Base-by-base conservation (phyloP, 2,888 invertebrate species). In the Yponomeuta sedellus region DNA sequence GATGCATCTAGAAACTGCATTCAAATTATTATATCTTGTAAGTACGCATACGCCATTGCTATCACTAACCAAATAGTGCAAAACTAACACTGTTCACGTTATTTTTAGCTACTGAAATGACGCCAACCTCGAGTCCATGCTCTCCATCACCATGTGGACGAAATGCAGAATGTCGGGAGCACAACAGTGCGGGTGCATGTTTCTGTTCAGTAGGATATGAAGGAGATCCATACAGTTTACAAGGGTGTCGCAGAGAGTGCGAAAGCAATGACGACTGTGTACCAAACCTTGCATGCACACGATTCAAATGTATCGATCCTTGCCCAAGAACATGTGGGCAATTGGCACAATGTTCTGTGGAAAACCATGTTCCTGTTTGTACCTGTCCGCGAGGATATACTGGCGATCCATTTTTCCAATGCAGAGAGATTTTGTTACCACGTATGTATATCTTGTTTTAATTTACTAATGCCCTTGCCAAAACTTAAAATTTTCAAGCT, bases 141-240 rank as follows among this genome's bases (percentile, higher is more conserved):
- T 92, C 92, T 66, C 96, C 96, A 64, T 95, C 96, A 67, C 97
- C 97, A 1, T 97, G 97, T 77, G 97, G 97, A 57, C 95, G 95
- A 6, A 96, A 96, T 74, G 96, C 97, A 2, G 95, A 96, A 82
- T 97, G 96, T 74, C 93, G 96, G 10, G 96, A 96, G 82, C 92
- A 94, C 70, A 96, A 96, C 74, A 95, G 95, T 12, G 96, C 97
- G 0, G 96, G 96, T n/a, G 96, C 97, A 56, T 97, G 97, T 77
- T 93, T 93, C 39, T 97, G 97, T 77, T 94, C 94, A 8, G 92
- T 94, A 66, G 96, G 96, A 28, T 96, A 94, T 73, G 94, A 95
- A 73, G 97, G 97, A 44, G 96, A 97, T 85, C 96, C 97, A 0
- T 97, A 97, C 74, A 95, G 95, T 74, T 87, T 91, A 57, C 88